These are phyloP conservation scores for Papilio glaucus DNA, from an alignment of 1,140 invertebrate species.

Conservation along the genomic window DNA sequence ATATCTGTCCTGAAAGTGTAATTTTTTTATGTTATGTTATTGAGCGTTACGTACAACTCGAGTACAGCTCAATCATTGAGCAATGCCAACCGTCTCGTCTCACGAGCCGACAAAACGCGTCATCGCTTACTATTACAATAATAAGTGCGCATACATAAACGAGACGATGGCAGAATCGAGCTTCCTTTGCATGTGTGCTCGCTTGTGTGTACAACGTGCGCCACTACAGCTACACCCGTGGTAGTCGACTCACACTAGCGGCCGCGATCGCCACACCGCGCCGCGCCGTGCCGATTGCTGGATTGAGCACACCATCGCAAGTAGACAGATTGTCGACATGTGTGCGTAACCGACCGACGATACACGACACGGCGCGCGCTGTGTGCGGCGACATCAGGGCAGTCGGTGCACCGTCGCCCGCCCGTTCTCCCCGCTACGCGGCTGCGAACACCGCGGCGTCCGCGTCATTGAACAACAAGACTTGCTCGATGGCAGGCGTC, in stretches of 20 bases:
- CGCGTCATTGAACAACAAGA: slow-evolving; percentile 83
- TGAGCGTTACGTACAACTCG: slow-evolving; percentile 71
- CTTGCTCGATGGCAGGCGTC: slow-evolving; percentile 80
- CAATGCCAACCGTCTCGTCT: slow-evolving; percentile 82
- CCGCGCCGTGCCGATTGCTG: slow-evolving; percentile 58
- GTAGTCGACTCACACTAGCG: slow-evolving; percentile 58
- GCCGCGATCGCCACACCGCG: not conserved
- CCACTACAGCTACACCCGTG: slow-evolving; percentile 58
- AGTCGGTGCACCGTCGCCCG: slow-evolving; percentile 79
- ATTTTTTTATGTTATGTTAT: slow-evolving; percentile 59
- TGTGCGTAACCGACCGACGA: slow-evolving; percentile 57
- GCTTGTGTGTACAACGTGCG: slow-evolving; percentile 61
- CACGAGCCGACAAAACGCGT: slow-evolving; percentile 81
- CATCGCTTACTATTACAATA: slow-evolving; percentile 81
- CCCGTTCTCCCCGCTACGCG: slow-evolving; percentile 77
- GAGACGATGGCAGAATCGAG: slow-evolving; percentile 73
- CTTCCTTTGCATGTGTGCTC: slow-evolving; percentile 68
- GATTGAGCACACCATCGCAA: slow-evolving; percentile 72
- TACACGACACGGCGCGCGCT: slow-evolving; percentile 55
- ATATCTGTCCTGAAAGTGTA: slow-evolving; percentile 15
- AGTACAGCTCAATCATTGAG: slow-evolving; percentile 82
- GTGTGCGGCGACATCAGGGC: slow-evolving; percentile 79
- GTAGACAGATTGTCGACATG: slow-evolving; percentile 71
- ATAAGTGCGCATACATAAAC: slow-evolving; percentile 80
- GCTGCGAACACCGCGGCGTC: slow-evolving; percentile 78